These are phyloP conservation scores for Hepsetus odoe DNA, from an alignment of 2,113 vertebrate species.

Conservation along the genomic window DNA sequence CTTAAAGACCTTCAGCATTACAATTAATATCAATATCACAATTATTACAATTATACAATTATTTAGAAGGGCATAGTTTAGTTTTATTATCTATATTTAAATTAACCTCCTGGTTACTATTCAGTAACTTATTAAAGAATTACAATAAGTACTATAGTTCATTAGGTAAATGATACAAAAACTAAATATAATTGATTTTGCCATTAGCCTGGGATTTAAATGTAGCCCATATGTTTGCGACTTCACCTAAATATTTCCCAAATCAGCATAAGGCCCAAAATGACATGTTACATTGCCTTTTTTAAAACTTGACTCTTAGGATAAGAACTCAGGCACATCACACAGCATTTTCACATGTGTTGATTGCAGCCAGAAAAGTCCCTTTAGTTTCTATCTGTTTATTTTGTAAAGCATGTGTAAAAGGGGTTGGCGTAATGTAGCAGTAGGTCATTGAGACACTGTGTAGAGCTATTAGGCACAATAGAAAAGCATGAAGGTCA, in stretches of 20 bases:
- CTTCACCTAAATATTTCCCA: not conserved
- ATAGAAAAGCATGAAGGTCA: slow-evolving; percentile 46
- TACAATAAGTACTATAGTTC: not conserved
- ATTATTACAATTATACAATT: slow-evolving; percentile 5
- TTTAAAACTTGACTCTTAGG: not conserved
- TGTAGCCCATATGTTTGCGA: not conserved
- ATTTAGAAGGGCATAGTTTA: not conserved
- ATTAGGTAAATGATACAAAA: not conserved
- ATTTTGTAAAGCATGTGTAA: slow-evolving; percentile 42
- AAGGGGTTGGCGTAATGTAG: slow-evolving; percentile 19
- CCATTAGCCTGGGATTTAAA: not conserved
- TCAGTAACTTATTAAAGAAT: not conserved
- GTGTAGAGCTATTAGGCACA: slow-evolving; percentile 34
- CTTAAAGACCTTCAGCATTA: not conserved
- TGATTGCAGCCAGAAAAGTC: not conserved
- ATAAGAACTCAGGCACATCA: not conserved
- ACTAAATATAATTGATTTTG: not conserved
- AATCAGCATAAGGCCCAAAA: not conserved
- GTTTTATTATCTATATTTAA: not conserved
- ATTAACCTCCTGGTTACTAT: too few species aligned
- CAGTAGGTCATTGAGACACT: slow-evolving; percentile 32
- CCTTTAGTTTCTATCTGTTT: slow-evolving; percentile 30
- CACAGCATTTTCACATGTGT: not conserved
- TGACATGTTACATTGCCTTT: not conserved
- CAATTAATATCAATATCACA: too few species aligned